Base-by-base conservation (phyloP, 2,797 vertebrate species). In the Thamnophis elegans region DNA sequence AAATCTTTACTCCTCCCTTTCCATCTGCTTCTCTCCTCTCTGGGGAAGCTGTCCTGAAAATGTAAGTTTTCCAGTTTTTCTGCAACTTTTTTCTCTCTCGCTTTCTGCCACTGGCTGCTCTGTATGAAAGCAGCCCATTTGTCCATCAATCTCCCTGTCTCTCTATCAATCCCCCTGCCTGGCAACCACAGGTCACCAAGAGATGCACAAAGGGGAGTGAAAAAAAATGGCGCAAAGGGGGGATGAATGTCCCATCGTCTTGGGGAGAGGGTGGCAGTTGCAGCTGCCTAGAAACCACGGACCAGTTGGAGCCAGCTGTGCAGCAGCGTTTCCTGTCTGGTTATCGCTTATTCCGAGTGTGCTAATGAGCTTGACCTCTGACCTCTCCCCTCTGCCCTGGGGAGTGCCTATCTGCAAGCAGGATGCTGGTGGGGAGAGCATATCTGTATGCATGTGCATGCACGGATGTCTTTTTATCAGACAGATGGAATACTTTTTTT, bases 331-430 rank as follows among this genome's bases (percentile, higher is more conserved):
- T 93, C 95, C 94, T 96, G 92, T 93, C 95, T 95, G 95, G 96
- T 97, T 95, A 97, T 90, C 85, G 91, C 90, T 94, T 68, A n/a
- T 97, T 97, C 95, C 95, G 94, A 47, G 59, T 89, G 87, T 56
- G 86, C 97, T 98, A 98, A 98, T 97, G 97, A 98, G 98, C 89
- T 95, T 98, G 97, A 98, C 95, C 98, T 94, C 94, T 96, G 96
- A 96, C 95, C 94, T 88, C 59, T 62, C 60, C 47, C 95, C 90
- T 59, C 65, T 82, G 87, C 85, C 53, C 4, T 9, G n/a, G 22
- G 1, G 89, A 60, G 92, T 5, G 88, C 13, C 12, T 93, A 90
- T 68, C 92, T 12, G 0, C 0, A 58, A 90, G 53, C 12, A 22
- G 20, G 92, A 94, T 94, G 73, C 93, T 47, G 55, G 47, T 14